Evolutionary conservation across 2,797 vertebrate species (phyloP), one percentile per base, ranked within the genome.

Genomic region (Sciaenops ocellatus): DNA sequence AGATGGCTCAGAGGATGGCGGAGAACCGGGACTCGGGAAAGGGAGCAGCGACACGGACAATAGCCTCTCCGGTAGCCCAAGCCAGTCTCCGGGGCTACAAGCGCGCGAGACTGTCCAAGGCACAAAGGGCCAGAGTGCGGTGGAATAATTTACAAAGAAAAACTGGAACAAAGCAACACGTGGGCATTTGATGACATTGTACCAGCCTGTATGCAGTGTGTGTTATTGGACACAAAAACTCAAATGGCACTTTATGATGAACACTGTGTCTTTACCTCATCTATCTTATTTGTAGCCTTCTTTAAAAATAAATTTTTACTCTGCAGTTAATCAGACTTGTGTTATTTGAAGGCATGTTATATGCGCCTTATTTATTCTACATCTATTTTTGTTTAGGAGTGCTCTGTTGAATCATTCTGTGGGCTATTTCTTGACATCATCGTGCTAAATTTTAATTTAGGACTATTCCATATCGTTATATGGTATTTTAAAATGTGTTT

Each of bases 41-140:
- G 96, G 95, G 71, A 94, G 94, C 87, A 97, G 97, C 86, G 97
- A 98, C 94, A 97, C 96, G 87, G 97, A 98, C 92, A 97, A 95
- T 83, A 97, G 97, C 78, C 92, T 87, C 2, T 92, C 96, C 5
- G 96, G 95, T 24, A 97, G 97, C 76, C 97, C 97, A 70, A 96
- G 95, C 73, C 96, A 94, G 78, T 97, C 97, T 18, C 96, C 97
- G 3, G 95, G 96, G 78, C 91, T 94, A 70, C 95, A 92, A 62
- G 90, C 78, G 61, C 90, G 93, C 0, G 96, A 95, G 70, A 57
- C 83, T 4, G 76, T 74, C 20, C 88, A 75, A 48, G 85, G 87
- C 12, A 60, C 62, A 41, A 80, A 82, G 38, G 90, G 91, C 26
- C 95, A 93, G 85, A 90, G 93, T 22, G 93, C 94, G 63, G 87